Percentiles rank a stretch among this genome's conserved stretches.
phyloP scores from a whole-genome alignment of 23 tunicate genomes.

The Halocynthia roretzi region DNA sequence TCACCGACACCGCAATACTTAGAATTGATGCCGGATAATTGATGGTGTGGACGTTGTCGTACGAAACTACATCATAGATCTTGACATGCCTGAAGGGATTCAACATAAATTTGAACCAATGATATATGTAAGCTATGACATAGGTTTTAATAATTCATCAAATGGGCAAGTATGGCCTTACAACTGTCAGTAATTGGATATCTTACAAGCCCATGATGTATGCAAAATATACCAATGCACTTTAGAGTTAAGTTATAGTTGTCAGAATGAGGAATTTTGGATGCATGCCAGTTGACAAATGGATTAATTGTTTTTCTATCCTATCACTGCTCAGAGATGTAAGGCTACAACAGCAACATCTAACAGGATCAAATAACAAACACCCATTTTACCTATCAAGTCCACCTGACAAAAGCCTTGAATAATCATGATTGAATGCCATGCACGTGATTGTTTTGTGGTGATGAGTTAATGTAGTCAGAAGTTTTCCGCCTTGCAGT shows the following conservation, averaged over 20 bases:
- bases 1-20: constrained; percentile 53
- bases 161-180: too few species aligned
- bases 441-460: constrained; percentile 82
- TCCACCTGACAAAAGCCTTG: constrained; percentile 58
- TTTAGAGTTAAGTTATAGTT: too few species aligned
- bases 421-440: constrained; percentile 71
- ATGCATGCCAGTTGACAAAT: too few species aligned
- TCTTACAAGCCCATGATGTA: too few species aligned
- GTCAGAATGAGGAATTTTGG: too few species aligned
- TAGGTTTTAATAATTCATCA: too few species aligned
- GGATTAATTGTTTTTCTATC: neutral
- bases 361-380: neutral
- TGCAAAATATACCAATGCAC: too few species aligned
- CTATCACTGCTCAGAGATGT: neutral
- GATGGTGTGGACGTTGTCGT: constrained; percentile 68
- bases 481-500: constrained; percentile 67
- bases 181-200: too few species aligned
- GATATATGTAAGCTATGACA: too few species aligned
- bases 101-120: too few species aligned
- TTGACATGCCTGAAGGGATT: constrained; percentile 60
- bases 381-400: constrained; percentile 42
- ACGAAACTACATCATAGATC: constrained; percentile 55
- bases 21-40: constrained; percentile 67
- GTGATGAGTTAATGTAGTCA: constrained; percentile 70
- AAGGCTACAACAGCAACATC: neutral